Evolutionary conservation across 2,113 vertebrate species (phyloP), one percentile per base, ranked within the genome.

Genomic region (Ifrita kowaldi): DNA sequence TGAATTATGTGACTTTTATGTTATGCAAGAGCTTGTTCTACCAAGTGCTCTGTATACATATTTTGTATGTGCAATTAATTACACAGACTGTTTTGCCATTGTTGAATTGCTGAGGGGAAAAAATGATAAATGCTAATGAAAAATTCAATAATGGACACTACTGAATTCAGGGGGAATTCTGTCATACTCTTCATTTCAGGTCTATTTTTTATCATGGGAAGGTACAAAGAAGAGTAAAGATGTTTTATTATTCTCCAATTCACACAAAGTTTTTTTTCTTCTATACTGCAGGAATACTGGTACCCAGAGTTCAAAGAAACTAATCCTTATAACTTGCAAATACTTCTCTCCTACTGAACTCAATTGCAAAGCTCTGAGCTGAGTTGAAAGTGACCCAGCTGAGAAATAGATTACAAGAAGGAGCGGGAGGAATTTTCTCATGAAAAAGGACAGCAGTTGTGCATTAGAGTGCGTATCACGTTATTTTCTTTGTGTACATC

Each of bases 41-140:
- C 91, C 47, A 47, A 90, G 79, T 65, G 85, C 23, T 88, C 59
- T 84, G 37, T 80, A 88, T 88, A 74, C 71, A 80, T 94, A 86
- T 88, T 95, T 95, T 63, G 35, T 74, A 24, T 74, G 55, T 85
- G 75, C 52, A 96, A 93, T 93, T 93, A 93, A 94, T 93, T 93
- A 85, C 42, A 55, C 30, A 28, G 65, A 35, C 50, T 87, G 18
- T 80, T 95, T 88, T 94, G 63, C 63, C 71, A 56, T 68, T 90
- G 80, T 84, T 84, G 64, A 93, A 64, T 68, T 81, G 80, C 93
- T 93, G 35, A 78, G 68, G 86, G 92, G 82, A 3, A 27, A 41
- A 94, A 86, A 77, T 80, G 39, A 88, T 83, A 90, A 94, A 94
- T 80, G 75, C 63, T 94, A 96, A 95, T 88, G 90, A 90, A 96